Base-by-base conservation (phyloP, 2,888 invertebrate species). In the Galerucella pusilla region DNA sequence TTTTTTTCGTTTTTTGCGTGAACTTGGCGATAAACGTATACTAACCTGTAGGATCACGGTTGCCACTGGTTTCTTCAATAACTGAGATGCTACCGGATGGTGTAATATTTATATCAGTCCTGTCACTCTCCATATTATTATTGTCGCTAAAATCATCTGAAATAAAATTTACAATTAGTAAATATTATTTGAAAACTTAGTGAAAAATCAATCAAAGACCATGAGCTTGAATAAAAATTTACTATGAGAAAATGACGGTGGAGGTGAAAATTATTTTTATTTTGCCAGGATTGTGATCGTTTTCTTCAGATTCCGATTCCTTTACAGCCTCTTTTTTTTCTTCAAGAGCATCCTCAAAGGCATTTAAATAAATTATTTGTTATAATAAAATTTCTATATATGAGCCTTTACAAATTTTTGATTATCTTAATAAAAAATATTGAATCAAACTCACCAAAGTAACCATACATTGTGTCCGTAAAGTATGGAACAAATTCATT, bases 211-310 rank as follows among this genome's bases (percentile, higher is more conserved):
- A 20, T 20, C 46, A 46, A 46, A 46, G 1, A 46, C 7, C 46
- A 46, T 46, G 7, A 46, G 46, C 46, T 46, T 46, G 7, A 52
- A 52, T 52, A 52, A 52, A 5, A 52, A 52, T 52, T 52, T 52
- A 52, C 52, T 52, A 52, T 52, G 52, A 52, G 52, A 52, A 52
- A 52, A 52, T 52, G 52, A 52, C 52, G 52, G 52, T 52, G 52
- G 12, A 52, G 52, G 52, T 52, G 52, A 52, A 52, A 52, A 52
- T 52, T 52, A 52, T 52, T 52, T 52, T 52, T 14, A 12, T 52
- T 52, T 52, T 52, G 52, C 52, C 52, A 52, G 52, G 52, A 52
- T 52, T 3, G 46, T n/a, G 12, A 52, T 52, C 2, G 14, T 12
- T 52, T 52, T 52, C 14, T 52, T 52, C 14, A 14, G 52, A 52